These are phyloP conservation scores for Bugula neritina DNA, from an alignment of 2,888 invertebrate species.

Conservation along the genomic window DNA sequence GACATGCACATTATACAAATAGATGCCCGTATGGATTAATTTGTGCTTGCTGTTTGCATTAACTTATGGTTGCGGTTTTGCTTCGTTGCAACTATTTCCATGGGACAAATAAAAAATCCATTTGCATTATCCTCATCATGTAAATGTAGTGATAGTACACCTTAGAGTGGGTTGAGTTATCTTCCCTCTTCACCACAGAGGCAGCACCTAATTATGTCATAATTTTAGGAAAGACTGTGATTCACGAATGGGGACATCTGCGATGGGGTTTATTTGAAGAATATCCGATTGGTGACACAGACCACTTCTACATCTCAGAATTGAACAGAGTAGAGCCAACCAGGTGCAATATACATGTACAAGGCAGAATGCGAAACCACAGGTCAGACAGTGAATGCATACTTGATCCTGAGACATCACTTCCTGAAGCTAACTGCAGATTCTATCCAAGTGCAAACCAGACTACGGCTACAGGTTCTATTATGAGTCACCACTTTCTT, in stretches of 20 bases:
- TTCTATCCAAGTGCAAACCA: conserved; percentile 20
- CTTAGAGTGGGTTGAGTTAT: too few species aligned
- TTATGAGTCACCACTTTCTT: conserved; percentile 15
- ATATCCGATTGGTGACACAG: conserved; percentile 38
- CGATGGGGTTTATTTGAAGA: conserved; percentile 66
- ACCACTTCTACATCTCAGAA: conserved; percentile 25
- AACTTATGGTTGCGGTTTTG: too few species aligned
- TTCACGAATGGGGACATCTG: conserved; percentile 63
- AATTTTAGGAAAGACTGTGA: conserved; percentile 56
- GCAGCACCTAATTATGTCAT: too few species aligned
- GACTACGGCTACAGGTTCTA: not conserved
- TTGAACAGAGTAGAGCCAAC: conserved; percentile 2
- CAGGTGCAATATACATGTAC: conserved; percentile 12
- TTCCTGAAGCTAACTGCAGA: conserved; percentile 29
- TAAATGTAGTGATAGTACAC: too few species aligned
- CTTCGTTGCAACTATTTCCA: too few species aligned
- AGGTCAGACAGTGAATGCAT: conserved; percentile 1
- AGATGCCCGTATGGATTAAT: too few species aligned
- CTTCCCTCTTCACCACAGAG: too few species aligned
- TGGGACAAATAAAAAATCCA: too few species aligned
- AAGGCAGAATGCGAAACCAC: conserved; percentile 4
- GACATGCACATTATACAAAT: too few species aligned
- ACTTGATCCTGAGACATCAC: conserved; percentile 23
- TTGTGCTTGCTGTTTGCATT: too few species aligned
- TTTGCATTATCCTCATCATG: too few species aligned